These are phyloP conservation scores for human DNA, from an alignment of 2,113 vertebrate genomes.

Conservation along the genomic window DNA sequence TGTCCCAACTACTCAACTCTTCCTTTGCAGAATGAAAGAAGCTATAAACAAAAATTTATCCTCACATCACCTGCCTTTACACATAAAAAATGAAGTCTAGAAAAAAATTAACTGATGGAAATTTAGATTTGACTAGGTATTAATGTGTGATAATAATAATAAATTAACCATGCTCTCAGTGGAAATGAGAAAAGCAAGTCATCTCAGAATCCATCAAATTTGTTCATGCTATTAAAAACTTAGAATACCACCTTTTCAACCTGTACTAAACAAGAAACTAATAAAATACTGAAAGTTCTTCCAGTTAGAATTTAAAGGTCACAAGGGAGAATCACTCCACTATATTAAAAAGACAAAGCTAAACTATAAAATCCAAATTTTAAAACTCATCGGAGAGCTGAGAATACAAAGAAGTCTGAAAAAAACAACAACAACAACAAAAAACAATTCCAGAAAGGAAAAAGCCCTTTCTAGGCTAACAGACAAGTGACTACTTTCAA, in stretches of 20 bases:
- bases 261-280: slow-evolving; percentile 16
- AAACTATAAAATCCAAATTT: not conserved
- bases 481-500: not conserved
- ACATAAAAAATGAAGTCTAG: slow-evolving; percentile 31
- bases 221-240: not conserved
- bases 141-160: not conserved
- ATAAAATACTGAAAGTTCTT: not conserved
- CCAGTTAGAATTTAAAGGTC: not conserved
- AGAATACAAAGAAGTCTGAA: not conserved
- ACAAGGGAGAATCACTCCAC: not conserved
- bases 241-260: not conserved
- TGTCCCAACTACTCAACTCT: not conserved
- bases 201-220: not conserved
- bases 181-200: slow-evolving; percentile 2
- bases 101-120: not conserved
- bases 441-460: not conserved
- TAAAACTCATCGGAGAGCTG: not conserved
- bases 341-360: not conserved
- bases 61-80: slow-evolving; percentile 14
- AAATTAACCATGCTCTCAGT: not conserved
- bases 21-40: not conserved
- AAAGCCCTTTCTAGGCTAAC: not conserved
- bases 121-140: not conserved
- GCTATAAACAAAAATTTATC: not conserved
- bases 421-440: not conserved